Percentiles rank a stretch among this genome's conserved stretches.
phyloP scores from a whole-genome alignment of 1,140 invertebrate species.

The Panulirus ornatus region DNA sequence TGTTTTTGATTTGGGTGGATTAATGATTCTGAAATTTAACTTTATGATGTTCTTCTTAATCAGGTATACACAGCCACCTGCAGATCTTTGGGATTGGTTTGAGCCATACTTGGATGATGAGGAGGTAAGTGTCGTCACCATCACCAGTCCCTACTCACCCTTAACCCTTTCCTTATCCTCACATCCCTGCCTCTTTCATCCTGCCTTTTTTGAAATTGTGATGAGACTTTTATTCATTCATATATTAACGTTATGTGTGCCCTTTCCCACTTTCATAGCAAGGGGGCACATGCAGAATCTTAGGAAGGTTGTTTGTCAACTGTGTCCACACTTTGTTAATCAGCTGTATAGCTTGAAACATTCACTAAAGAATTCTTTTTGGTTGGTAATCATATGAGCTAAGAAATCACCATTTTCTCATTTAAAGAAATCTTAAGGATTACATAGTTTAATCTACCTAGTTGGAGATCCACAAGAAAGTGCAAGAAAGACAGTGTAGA shows the following conservation, averaged over 20 bases:
- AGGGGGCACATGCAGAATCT: neutral
- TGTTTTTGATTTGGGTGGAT: too few relatives aligned
- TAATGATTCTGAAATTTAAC: neutral
- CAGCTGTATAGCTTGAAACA: too few relatives aligned
- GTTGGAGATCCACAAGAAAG: too few relatives aligned
- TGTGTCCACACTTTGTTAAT: too few relatives aligned
- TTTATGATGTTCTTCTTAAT: constrained; percentile 69
- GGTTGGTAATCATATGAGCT: too few relatives aligned
- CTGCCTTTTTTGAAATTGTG: neutral
- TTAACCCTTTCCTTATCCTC: neutral
- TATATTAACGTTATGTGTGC: neutral
- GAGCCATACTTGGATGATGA: constrained; percentile 97
- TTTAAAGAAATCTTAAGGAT: too few relatives aligned
- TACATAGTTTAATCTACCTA: too few relatives aligned
- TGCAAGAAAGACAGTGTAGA: too few relatives aligned
- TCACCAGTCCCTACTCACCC: constrained; percentile 44
- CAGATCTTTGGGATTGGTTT: constrained; percentile 97
- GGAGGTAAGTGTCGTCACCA: constrained; percentile 83
- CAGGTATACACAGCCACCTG: constrained; percentile 97
- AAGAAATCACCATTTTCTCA: too few relatives aligned
- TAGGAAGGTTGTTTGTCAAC: too few relatives aligned
- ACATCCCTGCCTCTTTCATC: neutral
- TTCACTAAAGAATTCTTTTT: too few relatives aligned
- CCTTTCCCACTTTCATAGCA: neutral
- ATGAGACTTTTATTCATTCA: neutral